Conservation (phyloP, 2,888 invertebrate species). For the Heliconius erato region DNA sequence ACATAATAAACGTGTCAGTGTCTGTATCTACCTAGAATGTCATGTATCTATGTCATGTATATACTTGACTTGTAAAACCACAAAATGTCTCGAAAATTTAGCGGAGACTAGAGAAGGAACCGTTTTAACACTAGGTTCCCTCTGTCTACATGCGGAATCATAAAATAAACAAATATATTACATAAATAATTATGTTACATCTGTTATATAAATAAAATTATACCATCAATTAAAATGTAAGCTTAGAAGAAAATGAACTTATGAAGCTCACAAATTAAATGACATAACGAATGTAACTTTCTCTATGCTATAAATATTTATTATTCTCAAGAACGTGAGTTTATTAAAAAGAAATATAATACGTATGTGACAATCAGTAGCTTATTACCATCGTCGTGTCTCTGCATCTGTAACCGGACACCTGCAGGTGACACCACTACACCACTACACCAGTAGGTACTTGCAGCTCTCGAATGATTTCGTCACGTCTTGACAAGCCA, state of each 20-base stretch:
- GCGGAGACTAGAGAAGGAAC: too few relatives aligned
- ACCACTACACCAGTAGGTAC: neutral
- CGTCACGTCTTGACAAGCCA: slow-evolving; percentile 5
- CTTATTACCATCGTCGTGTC: neutral
- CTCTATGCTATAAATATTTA: slow-evolving; percentile 11
- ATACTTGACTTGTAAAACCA: too few relatives aligned
- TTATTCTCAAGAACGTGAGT: neutral
- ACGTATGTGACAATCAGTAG: slow-evolving; percentile 21
- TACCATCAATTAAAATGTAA: neutral
- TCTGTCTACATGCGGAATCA: too few relatives aligned
- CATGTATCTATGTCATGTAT: too few relatives aligned
- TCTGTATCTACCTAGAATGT: too few relatives aligned
- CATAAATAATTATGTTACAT: too few relatives aligned
- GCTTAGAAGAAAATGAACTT: neutral
- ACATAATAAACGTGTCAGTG: too few relatives aligned
- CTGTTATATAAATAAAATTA: neutral
- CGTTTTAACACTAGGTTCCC: too few relatives aligned
- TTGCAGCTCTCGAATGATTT: slow-evolving; percentile 8
- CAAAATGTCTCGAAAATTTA: too few relatives aligned
- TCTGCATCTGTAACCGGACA: slow-evolving; percentile 11
- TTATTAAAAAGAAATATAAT: slow-evolving; percentile 27
- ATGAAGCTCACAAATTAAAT: neutral
- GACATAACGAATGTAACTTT: neutral
- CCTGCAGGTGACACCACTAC: neutral
- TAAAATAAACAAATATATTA: too few relatives aligned